These are phyloP conservation scores for Takifugu rubripes DNA, from an alignment of 2,797 vertebrate genomes.

Conservation along the genomic window DNA sequence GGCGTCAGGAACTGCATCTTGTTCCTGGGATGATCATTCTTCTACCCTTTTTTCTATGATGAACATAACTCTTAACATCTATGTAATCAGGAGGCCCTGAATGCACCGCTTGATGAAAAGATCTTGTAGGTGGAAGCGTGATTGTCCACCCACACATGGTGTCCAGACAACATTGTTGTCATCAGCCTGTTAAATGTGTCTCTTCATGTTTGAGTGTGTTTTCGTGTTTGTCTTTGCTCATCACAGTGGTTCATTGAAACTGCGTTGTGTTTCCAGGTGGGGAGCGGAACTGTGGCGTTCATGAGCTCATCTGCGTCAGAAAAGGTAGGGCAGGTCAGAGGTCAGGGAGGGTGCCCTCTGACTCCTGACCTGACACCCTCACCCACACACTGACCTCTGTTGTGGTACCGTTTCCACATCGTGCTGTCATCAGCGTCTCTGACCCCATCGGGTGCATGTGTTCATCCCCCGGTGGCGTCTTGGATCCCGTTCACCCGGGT, in stretches of 20 bases:
- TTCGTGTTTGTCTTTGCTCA: conserved; percentile 24
- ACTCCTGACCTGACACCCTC: conserved; percentile 4
- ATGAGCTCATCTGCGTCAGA: conserved; percentile 96
- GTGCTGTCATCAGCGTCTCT: conserved; percentile 1
- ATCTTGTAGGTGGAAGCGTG: background rate
- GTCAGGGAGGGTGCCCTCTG: conserved; percentile 25
- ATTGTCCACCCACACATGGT: background rate
- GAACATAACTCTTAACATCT: background rate
- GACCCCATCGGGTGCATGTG: background rate
- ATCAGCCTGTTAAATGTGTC: background rate
- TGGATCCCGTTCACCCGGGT: too few species aligned
- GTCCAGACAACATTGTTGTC: conserved; percentile 4
- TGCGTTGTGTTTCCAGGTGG: conserved; percentile 85
- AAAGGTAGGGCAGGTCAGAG: conserved; percentile 85
- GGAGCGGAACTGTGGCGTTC: conserved; percentile 95
- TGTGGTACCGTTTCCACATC: background rate
- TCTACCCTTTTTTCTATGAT: background rate
- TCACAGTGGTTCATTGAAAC: conserved; percentile 62
- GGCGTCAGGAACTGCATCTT: too few species aligned
- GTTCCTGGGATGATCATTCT: background rate
- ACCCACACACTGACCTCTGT: conserved; percentile 12
- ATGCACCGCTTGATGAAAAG: background rate
- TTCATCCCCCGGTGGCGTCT: background rate
- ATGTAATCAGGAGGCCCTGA: background rate
- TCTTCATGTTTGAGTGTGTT: conserved; percentile 7